Evolutionary conservation across 2,888 invertebrate species (phyloP), one percentile per base, ranked within the genome.

Genomic region (Monochamus alternatus): DNA sequence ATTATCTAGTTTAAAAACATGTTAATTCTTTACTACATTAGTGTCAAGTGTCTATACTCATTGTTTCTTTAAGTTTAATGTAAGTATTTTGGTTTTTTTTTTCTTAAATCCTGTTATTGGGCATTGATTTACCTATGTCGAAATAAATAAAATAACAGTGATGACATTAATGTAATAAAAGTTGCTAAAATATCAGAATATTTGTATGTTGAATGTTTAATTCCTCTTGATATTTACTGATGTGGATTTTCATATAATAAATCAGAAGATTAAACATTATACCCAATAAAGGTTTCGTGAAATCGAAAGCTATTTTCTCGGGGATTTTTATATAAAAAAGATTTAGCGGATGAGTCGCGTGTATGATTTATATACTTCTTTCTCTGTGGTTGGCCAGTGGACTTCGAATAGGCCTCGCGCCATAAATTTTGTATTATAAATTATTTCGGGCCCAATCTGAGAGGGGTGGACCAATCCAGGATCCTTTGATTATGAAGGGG

Each of bases 311-410:
- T 64, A 44, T 47, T 64, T n/a, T 31, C 44, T 38, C 5, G 10
- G 12, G 30, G 30, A 62, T 62, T 14, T 62, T 14, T 64, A 44
- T 38, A 64, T 30, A 64, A 47, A 64, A 64, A 47, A 47, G 47
- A 30, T 64, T 30, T 60, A 3, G 32, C 47, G 47, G 47, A 43
- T 62, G 43, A 62, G 38, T 10, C 14, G 43, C 14, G 43, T 62
- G 47, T 64, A 47, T 30, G 64, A 64, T 64, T 64, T 64, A 64
- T 64, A 47, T 30, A 47, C 32, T 32, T 62, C 62, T 12, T 62
- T 62, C 62, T 62, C 38, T 62, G 22, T 14, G 55, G 55, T n/a
- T 55, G 14, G n/a, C 55, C 55, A 14, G n/a, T 14, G 55, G 55
- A 55, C 55, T 55, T 55, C 55, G 22, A 55, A 55, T 55, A n/a